Percentiles rank a stretch among this genome's conserved stretches.
phyloP scores from a whole-genome alignment of 2,888 invertebrate genomes.

The Tetranychus piercei region DNA sequence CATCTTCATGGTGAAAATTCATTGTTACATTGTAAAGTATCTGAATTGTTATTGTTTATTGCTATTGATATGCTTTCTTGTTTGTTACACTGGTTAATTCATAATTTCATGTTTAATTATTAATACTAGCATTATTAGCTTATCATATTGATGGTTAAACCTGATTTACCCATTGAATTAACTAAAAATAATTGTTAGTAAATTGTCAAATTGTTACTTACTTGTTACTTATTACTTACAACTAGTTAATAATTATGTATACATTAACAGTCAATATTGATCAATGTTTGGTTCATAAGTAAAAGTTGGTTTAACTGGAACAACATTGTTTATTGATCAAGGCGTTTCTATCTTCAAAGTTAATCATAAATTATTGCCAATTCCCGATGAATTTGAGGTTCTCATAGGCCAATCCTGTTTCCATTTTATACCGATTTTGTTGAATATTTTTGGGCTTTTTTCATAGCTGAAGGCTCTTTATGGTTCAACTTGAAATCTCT shows the following conservation, averaged over 20 bases:
- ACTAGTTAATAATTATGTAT: not conserved
- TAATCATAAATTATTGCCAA: not conserved
- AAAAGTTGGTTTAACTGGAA: not conserved
- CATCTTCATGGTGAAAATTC: not conserved
- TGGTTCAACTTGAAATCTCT: not conserved
- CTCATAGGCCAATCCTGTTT: not conserved
- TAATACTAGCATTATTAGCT: no score
- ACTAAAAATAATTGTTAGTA: not conserved
- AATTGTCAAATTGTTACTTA: slow-evolving; percentile 13
- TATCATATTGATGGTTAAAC: no score
- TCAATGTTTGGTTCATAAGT: not conserved
- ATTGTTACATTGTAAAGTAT: no score
- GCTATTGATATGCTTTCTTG: no score
- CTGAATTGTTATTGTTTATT: no score
- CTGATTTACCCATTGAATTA: not conserved
- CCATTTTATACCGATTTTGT: not conserved
- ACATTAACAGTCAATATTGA: slow-evolving; percentile 1
- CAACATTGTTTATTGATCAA: not conserved
- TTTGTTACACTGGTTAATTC: no score
- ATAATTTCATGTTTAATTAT: no score
- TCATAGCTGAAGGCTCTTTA: not conserved
- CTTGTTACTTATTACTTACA: no score
- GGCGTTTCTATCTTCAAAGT: not conserved
- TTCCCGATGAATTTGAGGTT: not conserved
- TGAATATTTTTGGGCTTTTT: not conserved